Evolutionary conservation across 1,140 invertebrate species (phyloP), one percentile per base, ranked within the genome.

Genomic region (Sminthurides bifidus): DNA sequence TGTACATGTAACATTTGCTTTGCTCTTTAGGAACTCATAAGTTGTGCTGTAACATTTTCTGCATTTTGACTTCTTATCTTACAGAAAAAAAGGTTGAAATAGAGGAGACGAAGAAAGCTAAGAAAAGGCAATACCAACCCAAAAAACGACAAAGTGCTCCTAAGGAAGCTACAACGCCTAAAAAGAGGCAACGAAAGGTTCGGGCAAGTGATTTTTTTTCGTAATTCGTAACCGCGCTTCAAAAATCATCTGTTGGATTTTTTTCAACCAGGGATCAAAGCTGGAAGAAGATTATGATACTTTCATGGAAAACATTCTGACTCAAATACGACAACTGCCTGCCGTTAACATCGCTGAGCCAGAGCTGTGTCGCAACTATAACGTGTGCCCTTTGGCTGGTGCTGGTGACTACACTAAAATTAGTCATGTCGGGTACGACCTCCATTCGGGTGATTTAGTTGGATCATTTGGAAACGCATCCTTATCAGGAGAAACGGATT

Each of bases 251-350:
- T n/a, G n/a, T n/a, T n/a, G n/a, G 21, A 15, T 10, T 31, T 24
- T 44, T 12, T 53, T 53, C 30, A 41, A 27, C 31, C 8, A 76
- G 69, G 74, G 82, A 26, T 88, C 85, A 2, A 84, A 87, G 66
- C 74, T 85, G 15, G 85, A 92, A 65, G 90, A 93, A 73, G 89
- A 93, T 72, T 89, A 90, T 70, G 90, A 93, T 68, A 81, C 81
- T 6, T 92, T 84, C 67, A 84, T 92, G 61, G 91, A 92, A 65
- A 84, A 82, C 65, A 74, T 94, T 27, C 84, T 93, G 79, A 74
- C 76, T 23, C 89, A 94, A 68, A 70, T 96, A 33, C 75, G 86
- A 27, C 80, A 82, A 55, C 75, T 95, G 64, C 87, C 86, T 15
- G 77, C 84, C 6, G 81, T 96, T 73, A 78, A 81, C 57, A 85